These are phyloP conservation scores for Halisarca cf. caerulea DNA, from an alignment of 37 sponge, comb jelly and placozoan genomes.

Conservation along the genomic window DNA sequence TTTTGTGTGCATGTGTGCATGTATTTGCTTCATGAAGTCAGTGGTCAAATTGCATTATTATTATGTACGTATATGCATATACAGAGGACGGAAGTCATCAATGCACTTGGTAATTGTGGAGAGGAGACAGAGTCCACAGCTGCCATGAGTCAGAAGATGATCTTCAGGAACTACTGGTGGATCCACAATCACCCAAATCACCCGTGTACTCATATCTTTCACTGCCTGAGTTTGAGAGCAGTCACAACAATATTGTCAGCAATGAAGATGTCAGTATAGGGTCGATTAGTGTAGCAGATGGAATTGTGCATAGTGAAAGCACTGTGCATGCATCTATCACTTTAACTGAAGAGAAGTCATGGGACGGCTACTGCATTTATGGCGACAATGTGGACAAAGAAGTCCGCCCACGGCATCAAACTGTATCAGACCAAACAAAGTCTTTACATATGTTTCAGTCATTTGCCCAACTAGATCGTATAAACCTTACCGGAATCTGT, in stretches of 20 bases:
- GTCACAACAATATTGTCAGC: background rate
- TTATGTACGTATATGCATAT: background rate
- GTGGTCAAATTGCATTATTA: background rate
- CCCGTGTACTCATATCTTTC: background rate
- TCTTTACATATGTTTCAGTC: slow-evolving; percentile 4
- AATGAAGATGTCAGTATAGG: background rate
- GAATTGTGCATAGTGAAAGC: background rate
- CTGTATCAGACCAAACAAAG: background rate
- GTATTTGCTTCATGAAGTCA: background rate
- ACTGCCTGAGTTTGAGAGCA: background rate
- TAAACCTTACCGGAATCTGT: background rate
- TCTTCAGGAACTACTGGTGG: background rate
- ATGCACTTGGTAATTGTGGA: background rate
- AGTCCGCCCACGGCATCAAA: slow-evolving; percentile 10
- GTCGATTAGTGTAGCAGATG: too few species aligned
- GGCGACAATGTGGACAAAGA: slow-evolving; percentile 15
- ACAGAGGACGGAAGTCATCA: background rate
- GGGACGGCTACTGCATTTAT: slow-evolving; percentile 12
- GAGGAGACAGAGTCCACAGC: background rate
- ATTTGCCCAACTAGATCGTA: background rate
- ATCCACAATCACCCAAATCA: slow-evolving; percentile 4
- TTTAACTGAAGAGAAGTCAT: background rate
- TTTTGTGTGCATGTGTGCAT: too few species aligned
- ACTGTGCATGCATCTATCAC: background rate
- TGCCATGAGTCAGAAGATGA: slow-evolving; percentile 14